Evolutionary conservation across 2,113 vertebrate genomes (phyloP).

Genomic region (Lepisosteus oculatus): DNA sequence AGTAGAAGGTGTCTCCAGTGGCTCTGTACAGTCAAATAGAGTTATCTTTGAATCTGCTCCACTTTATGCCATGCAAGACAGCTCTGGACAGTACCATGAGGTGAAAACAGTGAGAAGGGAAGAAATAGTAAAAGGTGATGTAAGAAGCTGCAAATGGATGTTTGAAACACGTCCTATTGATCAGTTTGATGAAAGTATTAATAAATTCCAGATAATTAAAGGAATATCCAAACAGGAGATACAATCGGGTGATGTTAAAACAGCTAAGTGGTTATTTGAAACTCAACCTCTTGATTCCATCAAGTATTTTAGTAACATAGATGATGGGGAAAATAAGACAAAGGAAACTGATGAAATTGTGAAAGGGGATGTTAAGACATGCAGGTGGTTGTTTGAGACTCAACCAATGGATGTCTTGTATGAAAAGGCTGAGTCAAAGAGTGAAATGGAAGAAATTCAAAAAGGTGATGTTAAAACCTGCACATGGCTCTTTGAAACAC

Average conservation of each 20-base stretch:
- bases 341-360: conserved; percentile 58
- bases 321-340: conserved; percentile 66
- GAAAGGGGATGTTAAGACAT: conserved; percentile 85
- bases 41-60: conserved; percentile 79
- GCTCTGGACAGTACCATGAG: conserved; percentile 80
- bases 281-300: conserved; percentile 87
- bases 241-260: conserved; percentile 84
- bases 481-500: conserved; percentile 87
- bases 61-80: conserved; percentile 85
- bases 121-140: conserved; percentile 85
- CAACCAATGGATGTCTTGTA: conserved; percentile 84
- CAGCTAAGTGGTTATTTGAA: conserved; percentile 91
- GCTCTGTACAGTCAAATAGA: conserved; percentile 79
- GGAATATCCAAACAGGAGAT: conserved; percentile 88
- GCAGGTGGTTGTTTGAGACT: conserved; percentile 90
- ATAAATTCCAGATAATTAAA: conserved; percentile 81
- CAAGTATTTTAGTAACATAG: conserved; percentile 76
- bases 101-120: conserved; percentile 84
- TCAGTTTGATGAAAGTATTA: conserved; percentile 80
- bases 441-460: conserved; percentile 59
- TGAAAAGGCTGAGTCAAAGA: conserved; percentile 65
- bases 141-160: conserved; percentile 85
- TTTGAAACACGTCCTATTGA: conserved; percentile 90
- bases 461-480: conserved; percentile 86
- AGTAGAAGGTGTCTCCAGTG: conserved; percentile 75